phyloP scores from a whole-genome alignment of 92 coral and sea anemone species.

The Bergia sp. region DNA sequence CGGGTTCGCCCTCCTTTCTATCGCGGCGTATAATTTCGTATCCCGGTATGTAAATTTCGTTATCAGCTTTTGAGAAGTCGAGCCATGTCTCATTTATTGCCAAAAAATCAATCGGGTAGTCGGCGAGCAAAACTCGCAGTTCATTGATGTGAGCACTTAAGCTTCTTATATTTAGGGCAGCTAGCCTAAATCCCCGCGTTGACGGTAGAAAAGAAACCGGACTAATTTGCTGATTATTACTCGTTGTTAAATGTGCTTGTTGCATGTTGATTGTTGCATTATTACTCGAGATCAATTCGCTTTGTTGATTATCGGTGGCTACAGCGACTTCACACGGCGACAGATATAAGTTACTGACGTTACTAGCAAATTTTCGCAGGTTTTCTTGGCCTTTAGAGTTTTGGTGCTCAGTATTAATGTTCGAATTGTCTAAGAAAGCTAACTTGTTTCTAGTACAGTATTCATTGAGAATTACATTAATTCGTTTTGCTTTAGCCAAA shows the following conservation, averaged over 20 bases:
- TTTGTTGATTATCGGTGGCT: slow-evolving; percentile 8
- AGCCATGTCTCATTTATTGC: too few species aligned
- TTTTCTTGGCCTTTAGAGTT: slow-evolving; percentile 41
- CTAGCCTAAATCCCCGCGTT: slow-evolving; percentile 20
- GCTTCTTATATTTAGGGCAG: slow-evolving; percentile 29
- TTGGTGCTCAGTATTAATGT: slow-evolving; percentile 48
- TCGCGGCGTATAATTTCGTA: slow-evolving; percentile 14
- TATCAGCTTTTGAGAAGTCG: slow-evolving; percentile 2
- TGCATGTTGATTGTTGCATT: slow-evolving; percentile 8
- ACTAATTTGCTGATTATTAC: slow-evolving; percentile 12
- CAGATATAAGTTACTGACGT: slow-evolving; percentile 11
- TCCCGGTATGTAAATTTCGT: not conserved
- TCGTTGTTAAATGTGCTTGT: slow-evolving; percentile 5
- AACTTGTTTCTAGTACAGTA: slow-evolving; percentile 50
- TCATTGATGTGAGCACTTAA: slow-evolving; percentile 28
- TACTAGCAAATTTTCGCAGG: slow-evolving; percentile 33
- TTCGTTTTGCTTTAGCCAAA: slow-evolving; percentile 42
- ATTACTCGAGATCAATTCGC: not conserved
- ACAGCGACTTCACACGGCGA: slow-evolving; percentile 2
- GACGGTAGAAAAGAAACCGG: slow-evolving; percentile 16
- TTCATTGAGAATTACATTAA: slow-evolving; percentile 41
- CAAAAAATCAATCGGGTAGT: slow-evolving; percentile 2
- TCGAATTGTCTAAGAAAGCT: slow-evolving; percentile 51
- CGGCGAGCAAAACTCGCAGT: slow-evolving; percentile 26
- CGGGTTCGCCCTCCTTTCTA: slow-evolving; percentile 13